These are phyloP conservation scores for Deroplatys truncata DNA, from an alignment of 2,888 invertebrate genomes.

Conservation along the genomic window DNA sequence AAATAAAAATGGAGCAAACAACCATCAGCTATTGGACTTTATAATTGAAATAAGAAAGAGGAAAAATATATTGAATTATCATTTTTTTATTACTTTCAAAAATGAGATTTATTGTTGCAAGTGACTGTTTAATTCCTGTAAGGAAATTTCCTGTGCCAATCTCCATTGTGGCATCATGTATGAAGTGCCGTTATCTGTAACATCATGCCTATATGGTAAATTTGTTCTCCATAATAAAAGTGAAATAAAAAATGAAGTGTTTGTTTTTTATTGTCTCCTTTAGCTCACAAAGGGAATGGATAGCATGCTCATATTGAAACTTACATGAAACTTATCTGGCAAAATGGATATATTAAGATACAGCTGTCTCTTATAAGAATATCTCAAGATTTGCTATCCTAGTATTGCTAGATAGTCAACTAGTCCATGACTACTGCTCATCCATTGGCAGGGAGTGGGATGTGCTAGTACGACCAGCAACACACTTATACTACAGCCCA, in stretches of 20 bases:
- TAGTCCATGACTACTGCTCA: no score
- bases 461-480: no score
- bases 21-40: not conserved
- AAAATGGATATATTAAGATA: no score
- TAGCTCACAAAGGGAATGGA: no score
- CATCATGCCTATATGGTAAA: slow-evolving; percentile 5
- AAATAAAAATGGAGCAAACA: not conserved
- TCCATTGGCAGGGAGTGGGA: no score
- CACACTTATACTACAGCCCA: no score
- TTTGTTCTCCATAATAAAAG: slow-evolving; percentile 15
- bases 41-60: not conserved
- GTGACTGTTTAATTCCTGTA: not conserved
- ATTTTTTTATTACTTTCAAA: not conserved
- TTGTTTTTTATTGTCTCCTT: not conserved
- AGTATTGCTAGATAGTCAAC: no score
- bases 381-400: no score
- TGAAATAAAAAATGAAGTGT: slow-evolving; percentile 9
- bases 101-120: not conserved
- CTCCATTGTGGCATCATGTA: slow-evolving; percentile 26
- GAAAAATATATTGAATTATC: not conserved
- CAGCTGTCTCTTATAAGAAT: no score
- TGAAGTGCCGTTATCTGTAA: slow-evolving; percentile 24
- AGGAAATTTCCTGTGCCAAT: slow-evolving; percentile 18
- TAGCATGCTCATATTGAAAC: no score
- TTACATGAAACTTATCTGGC: no score